These are phyloP conservation scores for Lepetodrilus schrolli DNA, from an alignment of 2,888 invertebrate species.

Conservation along the genomic window DNA sequence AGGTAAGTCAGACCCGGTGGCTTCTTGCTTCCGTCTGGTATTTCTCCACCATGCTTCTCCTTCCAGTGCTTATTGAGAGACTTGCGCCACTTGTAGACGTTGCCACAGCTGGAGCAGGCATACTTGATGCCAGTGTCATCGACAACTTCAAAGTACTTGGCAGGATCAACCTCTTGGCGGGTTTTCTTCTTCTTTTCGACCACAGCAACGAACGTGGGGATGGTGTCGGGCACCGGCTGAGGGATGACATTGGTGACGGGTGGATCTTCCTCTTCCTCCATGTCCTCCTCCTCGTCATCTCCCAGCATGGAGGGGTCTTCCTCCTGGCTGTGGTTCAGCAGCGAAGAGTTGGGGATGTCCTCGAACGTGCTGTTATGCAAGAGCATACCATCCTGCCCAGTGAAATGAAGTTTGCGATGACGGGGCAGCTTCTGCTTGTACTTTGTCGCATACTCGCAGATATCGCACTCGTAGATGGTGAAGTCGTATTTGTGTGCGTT, in stretches of 20 bases:
- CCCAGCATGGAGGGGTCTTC: slow-evolving; percentile 43
- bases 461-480: slow-evolving; percentile 66
- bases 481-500: slow-evolving; percentile 62
- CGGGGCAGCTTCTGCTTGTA: slow-evolving; percentile 68
- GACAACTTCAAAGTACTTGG: slow-evolving; percentile 71
- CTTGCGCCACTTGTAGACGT: slow-evolving; percentile 75
- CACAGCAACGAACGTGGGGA: background rate
- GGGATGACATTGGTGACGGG: slow-evolving; percentile 3
- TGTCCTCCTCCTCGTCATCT: slow-evolving; percentile 49
- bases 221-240: slow-evolving; percentile 15
- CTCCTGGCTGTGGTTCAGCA: slow-evolving; percentile 18
- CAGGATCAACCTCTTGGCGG: slow-evolving; percentile 69
- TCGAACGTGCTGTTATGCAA: slow-evolving; percentile 29
- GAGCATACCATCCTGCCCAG: slow-evolving; percentile 49
- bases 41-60: slow-evolving; percentile 74
- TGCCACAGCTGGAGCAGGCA: slow-evolving; percentile 75
- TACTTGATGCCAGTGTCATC: slow-evolving; percentile 73
- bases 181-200: slow-evolving; percentile 60
- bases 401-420: slow-evolving; percentile 64
- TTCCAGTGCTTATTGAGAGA: slow-evolving; percentile 76
- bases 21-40: slow-evolving; percentile 60
- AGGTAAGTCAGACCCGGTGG: slow-evolving; percentile 53
- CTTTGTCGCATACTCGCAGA: slow-evolving; percentile 71
- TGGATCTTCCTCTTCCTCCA: slow-evolving; percentile 51
- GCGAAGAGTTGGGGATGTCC: background rate